These are phyloP conservation scores for Varecia variegata DNA, from an alignment of 2,797 vertebrate genomes.

Conservation along the genomic window DNA sequence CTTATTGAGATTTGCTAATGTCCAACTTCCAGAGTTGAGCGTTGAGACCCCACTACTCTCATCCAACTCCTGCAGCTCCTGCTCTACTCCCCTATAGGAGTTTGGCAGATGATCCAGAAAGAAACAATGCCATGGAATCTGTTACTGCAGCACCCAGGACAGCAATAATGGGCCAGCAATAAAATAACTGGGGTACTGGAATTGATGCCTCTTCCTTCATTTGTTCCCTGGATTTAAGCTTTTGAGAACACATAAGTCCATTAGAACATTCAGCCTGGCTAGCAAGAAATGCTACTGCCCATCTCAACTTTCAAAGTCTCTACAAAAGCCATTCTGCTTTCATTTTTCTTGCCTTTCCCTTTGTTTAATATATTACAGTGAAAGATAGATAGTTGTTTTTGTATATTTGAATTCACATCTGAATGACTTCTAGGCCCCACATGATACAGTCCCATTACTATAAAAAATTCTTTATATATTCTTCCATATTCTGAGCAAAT, in stretches of 20 bases:
- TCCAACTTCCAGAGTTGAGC: neutral
- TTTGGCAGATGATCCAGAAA: neutral
- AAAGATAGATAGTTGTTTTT: neutral
- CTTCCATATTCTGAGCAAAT: neutral
- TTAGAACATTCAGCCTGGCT: neutral
- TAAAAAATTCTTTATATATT: neutral
- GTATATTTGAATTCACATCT: neutral
- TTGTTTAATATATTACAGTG: neutral
- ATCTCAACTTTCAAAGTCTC: neutral
- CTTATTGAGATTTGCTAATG: neutral
- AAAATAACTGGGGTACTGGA: too few species aligned
- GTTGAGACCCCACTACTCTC: neutral
- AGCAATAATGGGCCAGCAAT: neutral
- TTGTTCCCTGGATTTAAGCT: neutral
- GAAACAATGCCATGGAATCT: neutral
- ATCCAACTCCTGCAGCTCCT: neutral
- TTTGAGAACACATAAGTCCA: neutral
- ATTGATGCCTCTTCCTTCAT: neutral
- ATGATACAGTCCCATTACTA: neutral
- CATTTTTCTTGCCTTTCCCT: neutral
- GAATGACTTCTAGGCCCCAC: neutral
- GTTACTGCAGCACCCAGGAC: neutral
- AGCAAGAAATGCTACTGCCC: neutral
- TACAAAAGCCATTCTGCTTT: neutral
- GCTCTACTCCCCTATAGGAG: too few species aligned